Evolutionary conservation across 2,797 vertebrate genomes (phyloP), one percentile per base, ranked within the genome.

Genomic region (Lithobates pipiens): DNA sequence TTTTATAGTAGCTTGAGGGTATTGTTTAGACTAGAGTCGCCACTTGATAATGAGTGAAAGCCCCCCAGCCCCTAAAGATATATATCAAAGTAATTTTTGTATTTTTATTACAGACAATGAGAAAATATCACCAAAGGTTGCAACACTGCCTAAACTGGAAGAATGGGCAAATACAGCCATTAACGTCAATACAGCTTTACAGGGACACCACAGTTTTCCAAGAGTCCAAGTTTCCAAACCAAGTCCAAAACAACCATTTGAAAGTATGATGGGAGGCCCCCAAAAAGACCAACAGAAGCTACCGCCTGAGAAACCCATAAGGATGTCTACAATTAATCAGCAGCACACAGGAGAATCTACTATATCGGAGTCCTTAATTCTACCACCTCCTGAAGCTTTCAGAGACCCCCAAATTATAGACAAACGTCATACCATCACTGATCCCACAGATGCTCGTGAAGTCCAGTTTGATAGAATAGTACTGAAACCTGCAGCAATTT

Each of bases 331-430:
- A 34, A 42, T 87, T 70, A 84, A 71, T 46, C 65, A 75, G 44
- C n/a, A 32, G n/a, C 13, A 80, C 18, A 39, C 13, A 46, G 76
- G 10, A 15, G 44, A 80, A n/a, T n/a, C 36, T 34, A 3, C 5
- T 18, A n/a, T 76, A 42, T 21, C 69, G 23, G 76, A 87, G 1
- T 74, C 83, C 1, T 44, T 83, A 9, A 46, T 92, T 2, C 88
- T 92, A 57, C 92, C 90, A 0, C 91, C 93, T 0, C 88, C 93
- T 11, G 91, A 91, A 27, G 89, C 90, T 13, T 94, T 92, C 72
- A 90, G 88, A 87, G 93, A 92, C 1, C 70, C 76, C 25, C 70
- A 75, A 34, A 13, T 63, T 69, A 32, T 86, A 29, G 86, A 87
- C 61, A 87, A 87, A 34, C 74, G 81, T n/a, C 76, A 70, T 16